Conservation (phyloP, 2,888 invertebrate species). For the Parnassius glacialis region DNA sequence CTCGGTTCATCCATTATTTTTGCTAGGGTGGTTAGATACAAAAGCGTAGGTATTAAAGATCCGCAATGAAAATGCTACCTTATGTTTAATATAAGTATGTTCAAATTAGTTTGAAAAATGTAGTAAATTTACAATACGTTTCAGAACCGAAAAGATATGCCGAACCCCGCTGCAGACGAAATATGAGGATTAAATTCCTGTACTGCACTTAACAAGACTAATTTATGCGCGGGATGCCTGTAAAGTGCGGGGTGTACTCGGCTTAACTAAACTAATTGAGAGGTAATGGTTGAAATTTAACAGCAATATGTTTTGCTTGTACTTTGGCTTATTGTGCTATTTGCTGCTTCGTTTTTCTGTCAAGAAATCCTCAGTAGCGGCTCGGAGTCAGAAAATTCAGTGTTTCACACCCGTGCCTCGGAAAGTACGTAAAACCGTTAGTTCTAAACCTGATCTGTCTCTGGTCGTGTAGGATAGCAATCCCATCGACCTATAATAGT, state of each 20-base stretch:
- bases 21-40: slow-evolving; percentile 26
- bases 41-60: slow-evolving; percentile 32
- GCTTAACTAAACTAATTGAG: slow-evolving; percentile 76
- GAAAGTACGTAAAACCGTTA: no score
- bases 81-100: slow-evolving; percentile 40
- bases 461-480: no score
- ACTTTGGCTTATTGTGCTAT: slow-evolving; percentile 16
- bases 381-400: no score
- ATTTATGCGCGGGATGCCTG: slow-evolving; percentile 70
- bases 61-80: slow-evolving; percentile 45
- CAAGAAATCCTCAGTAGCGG: no score
- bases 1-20: slow-evolving; percentile 12
- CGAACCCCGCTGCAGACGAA: slow-evolving; percentile 73
- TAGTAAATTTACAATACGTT: slow-evolving; percentile 52
- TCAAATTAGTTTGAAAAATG: slow-evolving; percentile 40
- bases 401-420: no score
- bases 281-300: slow-evolving; percentile 65
- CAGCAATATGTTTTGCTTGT: slow-evolving; percentile 52
- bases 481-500: no score
- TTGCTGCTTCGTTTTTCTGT: neutral
- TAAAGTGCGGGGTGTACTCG: slow-evolving; percentile 48
- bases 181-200: slow-evolving; percentile 81
- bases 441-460: no score
- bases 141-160: slow-evolving; percentile 73
- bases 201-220: slow-evolving; percentile 79